Percentiles rank a stretch among this genome's conserved stretches.
These are phyloP conservation scores for Drosophila nr. fundita DNA, from an alignment of 2,888 invertebrate species.

Conservation along the genomic window DNA sequence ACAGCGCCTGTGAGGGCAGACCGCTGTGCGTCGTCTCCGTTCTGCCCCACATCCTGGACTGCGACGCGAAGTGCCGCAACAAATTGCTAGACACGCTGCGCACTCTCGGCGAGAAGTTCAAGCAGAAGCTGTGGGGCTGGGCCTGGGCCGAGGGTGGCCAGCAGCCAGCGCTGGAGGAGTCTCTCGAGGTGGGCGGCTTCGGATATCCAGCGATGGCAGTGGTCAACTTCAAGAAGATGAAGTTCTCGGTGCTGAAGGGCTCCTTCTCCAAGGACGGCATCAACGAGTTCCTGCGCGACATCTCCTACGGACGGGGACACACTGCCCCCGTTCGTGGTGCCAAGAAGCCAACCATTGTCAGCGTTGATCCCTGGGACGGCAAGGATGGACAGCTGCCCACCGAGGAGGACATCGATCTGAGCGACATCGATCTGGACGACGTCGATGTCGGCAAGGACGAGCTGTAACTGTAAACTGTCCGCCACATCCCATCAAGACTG, in stretches of 20 bases:
- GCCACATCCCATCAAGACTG: slow-evolving; percentile 35
- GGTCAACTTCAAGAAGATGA: slow-evolving; percentile 98
- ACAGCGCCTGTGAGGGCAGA: slow-evolving; percentile 92
- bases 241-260: slow-evolving; percentile 96
- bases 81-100: slow-evolving; percentile 91
- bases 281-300: slow-evolving; percentile 96
- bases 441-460: slow-evolving; percentile 86
- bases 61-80: slow-evolving; percentile 96
- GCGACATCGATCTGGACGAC: slow-evolving; percentile 93
- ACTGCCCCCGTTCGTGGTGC: slow-evolving; percentile 95
- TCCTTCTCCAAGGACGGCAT: slow-evolving; percentile 98
- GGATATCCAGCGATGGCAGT: slow-evolving; percentile 99
- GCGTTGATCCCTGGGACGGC: slow-evolving; percentile 95
- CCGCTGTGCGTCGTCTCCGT: slow-evolving; percentile 96
- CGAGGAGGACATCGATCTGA: slow-evolving; percentile 94
- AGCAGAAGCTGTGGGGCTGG: slow-evolving; percentile 99
- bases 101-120: slow-evolving; percentile 94
- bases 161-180: slow-evolving; percentile 93
- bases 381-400: slow-evolving; percentile 94
- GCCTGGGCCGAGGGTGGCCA: slow-evolving; percentile 97
- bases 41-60: slow-evolving; percentile 97
- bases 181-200: slow-evolving; percentile 97
- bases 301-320: slow-evolving; percentile 96
- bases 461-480: slow-evolving; percentile 63
- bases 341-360: slow-evolving; percentile 89